phyloP scores from a whole-genome alignment of 1,140 invertebrate genomes.

The Pogonomyrmex californicus region DNA sequence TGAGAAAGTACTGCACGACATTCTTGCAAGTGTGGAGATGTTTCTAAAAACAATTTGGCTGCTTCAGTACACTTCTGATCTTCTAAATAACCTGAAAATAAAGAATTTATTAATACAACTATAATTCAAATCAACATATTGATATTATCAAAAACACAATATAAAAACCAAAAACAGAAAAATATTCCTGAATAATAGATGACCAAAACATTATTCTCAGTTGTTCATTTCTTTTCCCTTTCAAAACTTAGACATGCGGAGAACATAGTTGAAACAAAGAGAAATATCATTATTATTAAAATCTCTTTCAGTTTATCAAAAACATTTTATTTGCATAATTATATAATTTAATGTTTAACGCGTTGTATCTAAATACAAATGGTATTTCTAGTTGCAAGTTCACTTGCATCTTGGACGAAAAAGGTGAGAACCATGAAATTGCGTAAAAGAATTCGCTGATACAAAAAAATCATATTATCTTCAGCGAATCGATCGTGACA shows the following conservation, averaged over 20 bases:
- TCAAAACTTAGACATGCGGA: neutral
- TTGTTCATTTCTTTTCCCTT: neutral
- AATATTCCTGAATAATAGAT: neutral
- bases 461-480: neutral
- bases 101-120: neutral
- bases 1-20: constrained; percentile 80
- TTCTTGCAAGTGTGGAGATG: constrained; percentile 84
- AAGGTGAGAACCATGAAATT: neutral
- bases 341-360: neutral
- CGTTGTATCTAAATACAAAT: neutral
- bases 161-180: neutral
- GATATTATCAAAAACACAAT: neutral
- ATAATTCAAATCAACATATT: neutral
- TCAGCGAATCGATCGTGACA: neutral
- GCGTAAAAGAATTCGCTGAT: neutral
- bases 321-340: neutral
- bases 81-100: constrained; percentile 84
- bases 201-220: neutral
- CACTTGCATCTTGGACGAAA: neutral
- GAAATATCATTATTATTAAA: neutral
- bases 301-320: neutral
- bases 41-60: constrained; percentile 84
- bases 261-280: neutral
- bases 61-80: constrained; percentile 84
- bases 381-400: neutral